phyloP scores from a whole-genome alignment of 92 coral and sea anemone species.

The Porites rus region DNA sequence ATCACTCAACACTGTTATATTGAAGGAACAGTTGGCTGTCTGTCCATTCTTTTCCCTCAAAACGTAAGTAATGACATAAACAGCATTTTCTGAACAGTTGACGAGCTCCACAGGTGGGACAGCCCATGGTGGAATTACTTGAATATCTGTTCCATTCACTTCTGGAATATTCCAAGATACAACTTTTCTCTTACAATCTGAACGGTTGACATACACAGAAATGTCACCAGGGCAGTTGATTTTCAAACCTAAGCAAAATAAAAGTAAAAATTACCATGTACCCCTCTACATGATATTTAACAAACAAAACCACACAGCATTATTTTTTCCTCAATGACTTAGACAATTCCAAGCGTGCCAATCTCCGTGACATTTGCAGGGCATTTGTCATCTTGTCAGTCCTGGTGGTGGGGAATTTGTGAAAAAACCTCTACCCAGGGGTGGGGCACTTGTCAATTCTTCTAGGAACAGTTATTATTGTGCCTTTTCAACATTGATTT shows the following conservation, averaged over 20 bases:
- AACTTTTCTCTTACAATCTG: background rate
- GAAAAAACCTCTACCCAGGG: too few relatives aligned
- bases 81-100: background rate
- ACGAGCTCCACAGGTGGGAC: slow-evolving; percentile 17
- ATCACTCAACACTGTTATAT: background rate
- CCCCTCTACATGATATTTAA: background rate
- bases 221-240: slow-evolving; percentile 30
- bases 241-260: slow-evolving; percentile 11
- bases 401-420: too few relatives aligned
- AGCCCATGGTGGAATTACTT: slow-evolving; percentile 40
- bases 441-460: too few relatives aligned
- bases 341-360: too few relatives aligned
- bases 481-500: too few relatives aligned
- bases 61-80: slow-evolving; percentile 23
- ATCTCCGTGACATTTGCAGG: too few relatives aligned
- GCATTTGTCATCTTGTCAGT: too few relatives aligned
- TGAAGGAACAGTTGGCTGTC: slow-evolving; percentile 28
- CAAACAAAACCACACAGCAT: background rate
- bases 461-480: too few relatives aligned
- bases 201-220: slow-evolving; percentile 6
- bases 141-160: slow-evolving; percentile 27
- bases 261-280: background rate
- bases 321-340: background rate
- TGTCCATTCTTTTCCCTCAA: slow-evolving; percentile 1
- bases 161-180: slow-evolving; percentile 29